These are phyloP conservation scores for Philhelius pedissequus DNA, from an alignment of 2,888 invertebrate species.

Conservation along the genomic window DNA sequence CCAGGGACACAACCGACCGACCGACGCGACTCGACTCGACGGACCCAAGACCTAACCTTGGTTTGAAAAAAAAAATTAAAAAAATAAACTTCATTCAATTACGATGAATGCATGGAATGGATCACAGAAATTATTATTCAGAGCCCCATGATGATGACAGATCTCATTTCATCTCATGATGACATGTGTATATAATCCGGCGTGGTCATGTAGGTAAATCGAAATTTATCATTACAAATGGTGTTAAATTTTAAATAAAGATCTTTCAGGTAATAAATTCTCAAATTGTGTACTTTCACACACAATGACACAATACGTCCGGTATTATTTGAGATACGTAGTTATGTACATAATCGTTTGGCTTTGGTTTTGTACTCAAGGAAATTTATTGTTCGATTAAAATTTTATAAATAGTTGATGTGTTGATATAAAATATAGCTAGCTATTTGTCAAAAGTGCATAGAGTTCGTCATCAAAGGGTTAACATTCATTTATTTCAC, in stretches of 20 bases:
- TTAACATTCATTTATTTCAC: background rate
- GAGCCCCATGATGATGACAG: constrained; percentile 55
- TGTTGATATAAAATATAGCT: constrained; percentile 31
- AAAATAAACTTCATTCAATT: constrained; percentile 44
- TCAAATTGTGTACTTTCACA: constrained; percentile 31
- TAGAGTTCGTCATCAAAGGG: constrained; percentile 14
- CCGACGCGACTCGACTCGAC: background rate
- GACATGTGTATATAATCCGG: constrained; percentile 61
- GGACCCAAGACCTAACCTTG: background rate
- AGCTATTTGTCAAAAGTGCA: constrained; percentile 20
- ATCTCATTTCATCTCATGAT: constrained; percentile 49
- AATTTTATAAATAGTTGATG: constrained; percentile 23
- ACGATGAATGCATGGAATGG: constrained; percentile 55
- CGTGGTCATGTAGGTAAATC: constrained; percentile 58
- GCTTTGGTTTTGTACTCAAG: constrained; percentile 52
- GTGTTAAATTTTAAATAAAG: constrained; percentile 68
- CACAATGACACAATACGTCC: constrained; percentile 44
- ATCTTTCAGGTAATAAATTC: constrained; percentile 63
- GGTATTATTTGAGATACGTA: constrained; percentile 33
- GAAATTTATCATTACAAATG: constrained; percentile 66
- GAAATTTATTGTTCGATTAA: constrained; percentile 65
- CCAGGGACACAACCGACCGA: background rate
- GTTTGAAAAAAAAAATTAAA: background rate
- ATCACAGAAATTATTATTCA: constrained; percentile 61
- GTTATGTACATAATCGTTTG: constrained; percentile 24